Percentiles rank a stretch among this genome's conserved stretches.
Conservation (phyloP, 2,113 vertebrate genomes). For the Tenebrosternarchus preto region DNA sequence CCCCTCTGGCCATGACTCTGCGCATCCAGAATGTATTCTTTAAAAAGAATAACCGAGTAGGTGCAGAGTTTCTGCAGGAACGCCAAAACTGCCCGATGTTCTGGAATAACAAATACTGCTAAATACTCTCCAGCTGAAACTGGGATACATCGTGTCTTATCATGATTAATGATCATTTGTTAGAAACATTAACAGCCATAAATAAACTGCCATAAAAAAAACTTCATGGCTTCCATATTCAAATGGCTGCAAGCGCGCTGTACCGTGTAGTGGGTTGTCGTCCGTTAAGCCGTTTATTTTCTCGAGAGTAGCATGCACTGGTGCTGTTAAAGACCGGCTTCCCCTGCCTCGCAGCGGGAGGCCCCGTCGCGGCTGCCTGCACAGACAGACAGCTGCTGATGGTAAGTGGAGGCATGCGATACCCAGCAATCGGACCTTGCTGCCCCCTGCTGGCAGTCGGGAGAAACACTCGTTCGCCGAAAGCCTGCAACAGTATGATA, state of each 20-base stretch:
- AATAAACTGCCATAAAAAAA: conserved; percentile 14
- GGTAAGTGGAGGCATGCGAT: not conserved
- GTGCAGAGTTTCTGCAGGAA: conserved; percentile 29
- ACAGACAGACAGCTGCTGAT: conserved; percentile 27
- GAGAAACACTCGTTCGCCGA: not conserved
- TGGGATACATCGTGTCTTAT: not conserved
- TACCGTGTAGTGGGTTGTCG: not conserved
- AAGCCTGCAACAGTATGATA: not conserved
- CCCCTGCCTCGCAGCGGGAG: conserved; percentile 38
- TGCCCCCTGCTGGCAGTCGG: conserved; percentile 39
- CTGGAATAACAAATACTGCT: conserved; percentile 10
- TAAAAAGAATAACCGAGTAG: conserved; percentile 19
- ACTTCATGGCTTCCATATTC: conserved; percentile 21
- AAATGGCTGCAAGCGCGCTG: conserved; percentile 18
- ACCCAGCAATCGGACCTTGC: not conserved
- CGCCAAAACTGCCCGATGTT: conserved; percentile 1
- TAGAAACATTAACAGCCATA: not conserved
- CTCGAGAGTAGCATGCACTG: conserved; percentile 28
- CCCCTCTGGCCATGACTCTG: conserved; percentile 16
- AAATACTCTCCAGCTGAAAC: conserved; percentile 14
- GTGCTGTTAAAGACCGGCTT: conserved; percentile 39
- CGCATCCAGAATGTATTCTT: not conserved
- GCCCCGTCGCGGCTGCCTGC: conserved; percentile 30
- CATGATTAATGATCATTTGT: conserved; percentile 1
- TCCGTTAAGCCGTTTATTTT: conserved; percentile 38